These are phyloP conservation scores for Lampropteryx suffumata DNA, from an alignment of 2,888 invertebrate species.

Conservation along the genomic window DNA sequence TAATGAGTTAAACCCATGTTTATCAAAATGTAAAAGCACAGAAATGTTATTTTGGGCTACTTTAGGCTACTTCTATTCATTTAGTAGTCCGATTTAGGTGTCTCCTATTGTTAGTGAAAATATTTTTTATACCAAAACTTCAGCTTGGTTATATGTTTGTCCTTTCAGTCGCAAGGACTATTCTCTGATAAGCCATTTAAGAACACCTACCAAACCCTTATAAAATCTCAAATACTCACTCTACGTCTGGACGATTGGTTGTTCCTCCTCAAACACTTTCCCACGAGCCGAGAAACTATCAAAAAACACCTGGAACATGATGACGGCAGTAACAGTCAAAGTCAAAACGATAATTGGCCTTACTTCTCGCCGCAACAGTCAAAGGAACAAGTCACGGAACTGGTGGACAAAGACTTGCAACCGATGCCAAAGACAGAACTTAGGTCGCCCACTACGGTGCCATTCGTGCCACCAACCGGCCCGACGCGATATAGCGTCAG, in stretches of 20 bases:
- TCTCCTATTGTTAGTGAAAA: too few relatives aligned
- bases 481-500: neutral
- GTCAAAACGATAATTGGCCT: constrained; percentile 7
- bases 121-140: too few relatives aligned
- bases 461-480: constrained; percentile 16
- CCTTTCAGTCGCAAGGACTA: constrained; percentile 59
- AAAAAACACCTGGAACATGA: constrained; percentile 38
- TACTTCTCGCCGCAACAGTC: constrained; percentile 6
- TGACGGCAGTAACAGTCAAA: neutral
- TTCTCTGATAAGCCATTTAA: constrained; percentile 49
- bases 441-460: constrained; percentile 1
- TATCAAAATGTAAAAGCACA: too few relatives aligned
- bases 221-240: constrained; percentile 60
- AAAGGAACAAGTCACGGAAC: constrained; percentile 14
- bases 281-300: constrained; percentile 49
- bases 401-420: constrained; percentile 15
- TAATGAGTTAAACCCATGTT: too few relatives aligned
- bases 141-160: too few relatives aligned
- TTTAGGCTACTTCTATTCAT: too few relatives aligned
- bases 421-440: constrained; percentile 3
- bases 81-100: too few relatives aligned
- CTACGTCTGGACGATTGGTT: constrained; percentile 60
- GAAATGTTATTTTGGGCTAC: too few relatives aligned
- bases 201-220: constrained; percentile 55
- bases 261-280: constrained; percentile 60